These are phyloP conservation scores for Ptiloglossa arizonensis DNA, from an alignment of 1,140 invertebrate species.

Conservation along the genomic window DNA sequence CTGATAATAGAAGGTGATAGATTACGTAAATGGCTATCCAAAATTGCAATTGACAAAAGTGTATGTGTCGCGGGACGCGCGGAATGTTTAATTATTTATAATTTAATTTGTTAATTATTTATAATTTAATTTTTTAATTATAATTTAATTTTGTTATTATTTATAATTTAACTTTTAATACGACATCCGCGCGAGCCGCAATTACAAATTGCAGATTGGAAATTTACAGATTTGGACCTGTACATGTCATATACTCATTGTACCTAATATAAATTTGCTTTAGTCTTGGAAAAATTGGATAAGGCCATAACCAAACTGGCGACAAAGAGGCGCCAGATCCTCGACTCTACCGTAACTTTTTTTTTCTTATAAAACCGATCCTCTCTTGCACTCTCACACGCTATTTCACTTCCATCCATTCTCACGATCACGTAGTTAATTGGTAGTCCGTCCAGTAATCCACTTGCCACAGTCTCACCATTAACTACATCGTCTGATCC, in stretches of 20 bases:
- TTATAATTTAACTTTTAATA: constrained; percentile 64
- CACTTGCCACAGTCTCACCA: constrained; percentile 58
- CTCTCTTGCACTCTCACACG: constrained; percentile 65
- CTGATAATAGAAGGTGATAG: constrained; percentile 73
- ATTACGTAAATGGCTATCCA: constrained; percentile 78
- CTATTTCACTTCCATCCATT: constrained; percentile 63
- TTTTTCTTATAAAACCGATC: constrained; percentile 75
- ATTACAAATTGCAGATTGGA: constrained; percentile 76
- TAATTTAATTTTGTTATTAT: constrained; percentile 62
- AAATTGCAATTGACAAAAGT: constrained; percentile 81
- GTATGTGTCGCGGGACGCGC: constrained; percentile 75
- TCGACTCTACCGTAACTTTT: constrained; percentile 73
- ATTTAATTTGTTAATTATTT: constrained; percentile 65
- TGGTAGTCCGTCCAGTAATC: constrained; percentile 57
- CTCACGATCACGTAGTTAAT: constrained; percentile 64
- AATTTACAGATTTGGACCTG: constrained; percentile 79
- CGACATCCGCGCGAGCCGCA: constrained; percentile 76
- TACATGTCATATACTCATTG: constrained; percentile 77
- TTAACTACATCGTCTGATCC: constrained; percentile 61
- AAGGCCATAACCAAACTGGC: constrained; percentile 82
- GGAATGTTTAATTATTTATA: constrained; percentile 71
- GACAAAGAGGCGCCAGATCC: constrained; percentile 77
- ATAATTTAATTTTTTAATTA: constrained; percentile 62
- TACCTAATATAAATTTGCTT: constrained; percentile 82
- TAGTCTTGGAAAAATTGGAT: constrained; percentile 82